These are phyloP conservation scores for Calameuta idolon DNA, from an alignment of 2,888 invertebrate species.

Conservation along the genomic window DNA sequence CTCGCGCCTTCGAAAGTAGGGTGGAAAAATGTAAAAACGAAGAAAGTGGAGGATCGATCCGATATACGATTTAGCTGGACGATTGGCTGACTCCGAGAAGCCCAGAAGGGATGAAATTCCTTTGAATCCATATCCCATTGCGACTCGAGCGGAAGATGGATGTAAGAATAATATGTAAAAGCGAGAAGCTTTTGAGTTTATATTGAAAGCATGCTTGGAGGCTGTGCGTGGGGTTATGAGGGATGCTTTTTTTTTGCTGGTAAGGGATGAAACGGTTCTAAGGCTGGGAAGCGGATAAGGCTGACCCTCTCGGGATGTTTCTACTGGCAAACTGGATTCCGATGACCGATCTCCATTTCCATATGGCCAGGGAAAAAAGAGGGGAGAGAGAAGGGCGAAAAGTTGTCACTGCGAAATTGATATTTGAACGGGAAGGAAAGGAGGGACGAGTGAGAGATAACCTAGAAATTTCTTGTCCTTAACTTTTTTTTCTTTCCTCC, in stretches of 20 bases:
- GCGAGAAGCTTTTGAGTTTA: slow-evolving; percentile 55
- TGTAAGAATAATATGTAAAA: slow-evolving; percentile 57
- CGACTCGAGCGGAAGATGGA: slow-evolving; percentile 34
- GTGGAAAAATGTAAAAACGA: background rate
- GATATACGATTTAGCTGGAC: background rate
- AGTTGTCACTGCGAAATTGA: slow-evolving; percentile 60
- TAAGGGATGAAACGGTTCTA: slow-evolving; percentile 18
- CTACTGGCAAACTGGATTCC: slow-evolving; percentile 64
- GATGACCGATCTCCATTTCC: slow-evolving; percentile 64
- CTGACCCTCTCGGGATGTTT: slow-evolving; percentile 62
- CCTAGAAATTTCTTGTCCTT: background rate
- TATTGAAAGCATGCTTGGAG: slow-evolving; percentile 18
- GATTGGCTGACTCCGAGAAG: background rate
- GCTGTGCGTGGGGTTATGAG: slow-evolving; percentile 28
- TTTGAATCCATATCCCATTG: slow-evolving; percentile 24
- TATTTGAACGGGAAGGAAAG: slow-evolving; percentile 51
- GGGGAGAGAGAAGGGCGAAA: slow-evolving; percentile 40
- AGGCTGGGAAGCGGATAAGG: slow-evolving; percentile 23
- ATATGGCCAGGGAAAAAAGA: slow-evolving; percentile 45
- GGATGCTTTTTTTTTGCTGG: background rate
- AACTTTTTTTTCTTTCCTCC: background rate
- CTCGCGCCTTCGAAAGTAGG: background rate
- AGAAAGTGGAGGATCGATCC: slow-evolving; percentile 44
- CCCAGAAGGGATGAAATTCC: slow-evolving; percentile 24
- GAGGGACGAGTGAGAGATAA: slow-evolving; percentile 13